These are phyloP conservation scores for Scomberomorus guttatus DNA, from an alignment of 2,797 vertebrate genomes.

Conservation along the genomic window DNA sequence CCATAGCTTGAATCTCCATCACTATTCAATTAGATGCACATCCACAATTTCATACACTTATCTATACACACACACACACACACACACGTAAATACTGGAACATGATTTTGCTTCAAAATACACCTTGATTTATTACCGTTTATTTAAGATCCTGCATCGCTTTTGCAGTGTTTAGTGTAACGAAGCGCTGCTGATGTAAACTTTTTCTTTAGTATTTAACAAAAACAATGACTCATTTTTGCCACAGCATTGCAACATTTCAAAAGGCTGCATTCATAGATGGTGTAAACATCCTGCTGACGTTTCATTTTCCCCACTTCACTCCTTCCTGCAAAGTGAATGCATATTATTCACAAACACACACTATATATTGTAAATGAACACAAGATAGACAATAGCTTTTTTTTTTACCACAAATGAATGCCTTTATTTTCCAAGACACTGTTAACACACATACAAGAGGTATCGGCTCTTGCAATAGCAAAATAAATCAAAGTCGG, in stretches of 20 bases:
- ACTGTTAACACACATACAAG: constrained; percentile 84
- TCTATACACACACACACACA: background rate
- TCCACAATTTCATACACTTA: too few species aligned
- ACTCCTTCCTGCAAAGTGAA: background rate
- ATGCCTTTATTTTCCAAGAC: constrained; percentile 86
- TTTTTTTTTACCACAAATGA: constrained; percentile 79
- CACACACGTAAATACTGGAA: constrained; percentile 1
- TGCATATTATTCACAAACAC: background rate
- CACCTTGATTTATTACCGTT: background rate
- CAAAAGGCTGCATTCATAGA: background rate
- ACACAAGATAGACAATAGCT: constrained; percentile 16
- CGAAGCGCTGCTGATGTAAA: background rate
- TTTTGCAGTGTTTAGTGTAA: background rate
- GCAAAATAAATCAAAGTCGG: constrained; percentile 81
- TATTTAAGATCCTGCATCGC: background rate
- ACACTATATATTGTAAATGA: background rate
- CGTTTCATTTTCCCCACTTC: background rate
- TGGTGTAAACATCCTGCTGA: background rate
- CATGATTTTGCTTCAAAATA: background rate
- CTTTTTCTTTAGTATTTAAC: background rate
- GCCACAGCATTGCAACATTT: background rate
- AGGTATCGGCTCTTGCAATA: constrained; percentile 81
- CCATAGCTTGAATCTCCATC: background rate
- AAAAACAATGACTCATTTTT: background rate
- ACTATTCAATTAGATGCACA: background rate